A percentile compares a stretch with the other conserved stretches of the same genome.
These are phyloP conservation scores for Aphrophora alni DNA, from an alignment of 2,888 invertebrate species.

Conservation along the genomic window DNA sequence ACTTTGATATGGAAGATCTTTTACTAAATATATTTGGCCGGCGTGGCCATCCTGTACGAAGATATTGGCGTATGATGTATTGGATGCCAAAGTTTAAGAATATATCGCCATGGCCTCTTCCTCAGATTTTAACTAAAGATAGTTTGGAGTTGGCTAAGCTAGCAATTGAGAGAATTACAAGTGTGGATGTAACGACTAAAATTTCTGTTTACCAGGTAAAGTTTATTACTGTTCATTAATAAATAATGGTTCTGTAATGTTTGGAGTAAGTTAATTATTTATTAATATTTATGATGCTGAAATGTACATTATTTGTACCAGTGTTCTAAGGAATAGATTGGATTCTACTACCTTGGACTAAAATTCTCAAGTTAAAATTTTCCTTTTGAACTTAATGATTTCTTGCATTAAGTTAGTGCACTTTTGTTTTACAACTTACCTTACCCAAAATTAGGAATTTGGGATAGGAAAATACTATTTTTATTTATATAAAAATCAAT, in stretches of 20 bases:
- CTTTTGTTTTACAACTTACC: too few relatives aligned
- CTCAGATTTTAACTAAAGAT: constrained; percentile 78
- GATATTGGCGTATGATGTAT: constrained; percentile 83
- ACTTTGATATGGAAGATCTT: constrained; percentile 84
- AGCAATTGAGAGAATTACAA: constrained; percentile 83
- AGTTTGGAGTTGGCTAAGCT: constrained; percentile 78
- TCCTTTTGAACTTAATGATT: too few relatives aligned
- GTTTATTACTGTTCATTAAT: neutral
- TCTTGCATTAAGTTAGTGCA: too few relatives aligned
- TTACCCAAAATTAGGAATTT: too few relatives aligned
- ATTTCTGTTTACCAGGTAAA: constrained; percentile 70
- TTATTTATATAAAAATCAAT: too few relatives aligned
- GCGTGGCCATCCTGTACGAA: constrained; percentile 73
- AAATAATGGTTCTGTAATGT: neutral
- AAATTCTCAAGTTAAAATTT: too few relatives aligned
- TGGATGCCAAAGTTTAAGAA: constrained; percentile 96
- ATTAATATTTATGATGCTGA: too few relatives aligned
- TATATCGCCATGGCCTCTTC: constrained; percentile 84
- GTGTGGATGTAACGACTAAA: constrained; percentile 76
- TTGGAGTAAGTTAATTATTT: too few relatives aligned
- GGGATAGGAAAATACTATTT: too few relatives aligned
- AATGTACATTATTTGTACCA: too few relatives aligned
- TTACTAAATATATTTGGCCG: constrained; percentile 85
- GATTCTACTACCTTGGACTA: too few relatives aligned
- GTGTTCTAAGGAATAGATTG: too few relatives aligned